Conservation (phyloP, 1,140 invertebrate species). For the Tribolium madens region DNA sequence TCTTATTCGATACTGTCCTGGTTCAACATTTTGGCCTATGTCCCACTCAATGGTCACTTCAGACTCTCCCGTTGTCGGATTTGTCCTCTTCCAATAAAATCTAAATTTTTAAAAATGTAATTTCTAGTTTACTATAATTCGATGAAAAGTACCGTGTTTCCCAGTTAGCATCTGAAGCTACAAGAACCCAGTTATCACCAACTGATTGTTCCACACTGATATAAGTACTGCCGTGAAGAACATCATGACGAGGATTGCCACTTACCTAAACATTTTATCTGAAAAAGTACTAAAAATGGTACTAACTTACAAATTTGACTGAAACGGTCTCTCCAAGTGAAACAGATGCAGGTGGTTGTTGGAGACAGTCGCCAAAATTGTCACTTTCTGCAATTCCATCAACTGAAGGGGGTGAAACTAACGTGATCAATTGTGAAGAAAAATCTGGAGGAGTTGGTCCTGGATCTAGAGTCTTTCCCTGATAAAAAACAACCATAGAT, state of each 20-base stretch:
- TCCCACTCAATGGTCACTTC: constrained; percentile 74
- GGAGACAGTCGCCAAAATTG: constrained; percentile 50
- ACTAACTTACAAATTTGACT: constrained; percentile 53
- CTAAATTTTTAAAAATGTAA: constrained; percentile 60
- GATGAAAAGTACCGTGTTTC: constrained; percentile 70
- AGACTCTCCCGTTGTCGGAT: constrained; percentile 69
- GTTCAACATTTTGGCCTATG: constrained; percentile 67
- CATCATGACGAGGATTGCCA: constrained; percentile 78
- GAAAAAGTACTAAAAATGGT: not conserved
- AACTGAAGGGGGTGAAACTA: constrained; percentile 31
- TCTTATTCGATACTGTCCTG: constrained; percentile 74
- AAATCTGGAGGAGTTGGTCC: constrained; percentile 50
- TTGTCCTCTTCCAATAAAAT: constrained; percentile 70
- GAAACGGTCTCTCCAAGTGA: constrained; percentile 43
- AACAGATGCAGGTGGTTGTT: constrained; percentile 45
- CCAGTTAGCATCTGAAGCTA: constrained; percentile 79
- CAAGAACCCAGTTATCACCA: constrained; percentile 68
- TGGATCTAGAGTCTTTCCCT: constrained; percentile 26
- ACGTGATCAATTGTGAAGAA: constrained; percentile 41
- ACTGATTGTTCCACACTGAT: constrained; percentile 70
- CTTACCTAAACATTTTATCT: constrained; percentile 66
- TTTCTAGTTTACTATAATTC: not conserved
- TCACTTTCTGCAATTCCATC: constrained; percentile 29
- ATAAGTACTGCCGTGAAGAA: constrained; percentile 72
- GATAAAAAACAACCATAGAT: constrained; percentile 24